Evolutionary conservation across 1,140 invertebrate species (phyloP).

Genomic region (Microplitis demolitor): DNA sequence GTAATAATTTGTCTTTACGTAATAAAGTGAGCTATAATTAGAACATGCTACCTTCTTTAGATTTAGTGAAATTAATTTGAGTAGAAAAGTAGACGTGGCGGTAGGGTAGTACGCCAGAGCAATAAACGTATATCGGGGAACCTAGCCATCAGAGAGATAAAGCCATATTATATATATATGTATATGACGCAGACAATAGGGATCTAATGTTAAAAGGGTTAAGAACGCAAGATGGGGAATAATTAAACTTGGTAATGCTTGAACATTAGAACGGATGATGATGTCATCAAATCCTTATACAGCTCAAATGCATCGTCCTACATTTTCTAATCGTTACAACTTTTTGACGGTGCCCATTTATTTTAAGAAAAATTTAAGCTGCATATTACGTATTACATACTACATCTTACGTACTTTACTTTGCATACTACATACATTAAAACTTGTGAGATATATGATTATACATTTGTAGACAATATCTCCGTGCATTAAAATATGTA

Average conservation of each 20-base stretch:
- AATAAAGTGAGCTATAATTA: no score
- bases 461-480: no score
- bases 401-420: no score
- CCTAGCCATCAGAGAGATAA: neutral
- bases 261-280: slow-evolving; percentile 47
- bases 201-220: slow-evolving; percentile 28
- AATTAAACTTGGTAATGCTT: slow-evolving; percentile 47
- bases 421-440: no score
- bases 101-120: no score
- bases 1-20: no score
- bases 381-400: no score
- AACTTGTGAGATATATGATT: no score
- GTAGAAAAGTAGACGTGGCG: neutral
- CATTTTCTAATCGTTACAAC: slow-evolving; percentile 18
- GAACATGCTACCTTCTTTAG: neutral
- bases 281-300: slow-evolving; percentile 41
- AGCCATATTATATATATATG: neutral
- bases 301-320: slow-evolving; percentile 10
- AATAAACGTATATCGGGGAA: neutral
- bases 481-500: no score
- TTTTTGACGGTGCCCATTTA: neutral
- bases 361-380: no score
- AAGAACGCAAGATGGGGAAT: slow-evolving; percentile 30
- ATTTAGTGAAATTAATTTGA: neutral
- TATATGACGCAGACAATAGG: neutral